Conservation (phyloP, 2,797 vertebrate species). For the Mallotus villosus region DNA sequence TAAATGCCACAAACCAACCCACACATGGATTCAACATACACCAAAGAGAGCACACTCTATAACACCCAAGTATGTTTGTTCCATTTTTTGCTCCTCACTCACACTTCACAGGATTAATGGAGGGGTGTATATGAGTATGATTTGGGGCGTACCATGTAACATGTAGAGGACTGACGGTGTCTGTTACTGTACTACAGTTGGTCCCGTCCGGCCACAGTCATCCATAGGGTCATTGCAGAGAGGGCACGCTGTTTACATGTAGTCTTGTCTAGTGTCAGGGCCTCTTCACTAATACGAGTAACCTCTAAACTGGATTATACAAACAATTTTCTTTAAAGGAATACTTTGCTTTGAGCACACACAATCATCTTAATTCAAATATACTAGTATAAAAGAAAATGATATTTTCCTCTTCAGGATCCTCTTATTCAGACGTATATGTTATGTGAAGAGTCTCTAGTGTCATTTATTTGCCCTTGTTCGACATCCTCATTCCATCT, state of each 20-base stretch:
- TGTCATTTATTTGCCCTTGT: constrained; percentile 61
- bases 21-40: constrained; percentile 50
- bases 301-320: constrained; percentile 34
- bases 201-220: constrained; percentile 38
- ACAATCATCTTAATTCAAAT: constrained; percentile 40
- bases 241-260: constrained; percentile 57
- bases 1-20: constrained; percentile 38
- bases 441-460: constrained; percentile 25
- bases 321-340: constrained; percentile 3
- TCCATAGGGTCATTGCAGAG: constrained; percentile 42
- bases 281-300: constrained; percentile 49
- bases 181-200: constrained; percentile 4
- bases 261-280: constrained; percentile 50
- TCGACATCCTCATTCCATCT: constrained; percentile 57
- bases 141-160: constrained; percentile 32
- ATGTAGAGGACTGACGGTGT: background rate
- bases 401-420: constrained; percentile 38
- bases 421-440: constrained; percentile 29
- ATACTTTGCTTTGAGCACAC: constrained; percentile 31
- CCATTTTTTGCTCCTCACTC: constrained; percentile 21
- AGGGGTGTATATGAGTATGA: constrained; percentile 45
- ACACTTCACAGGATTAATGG: constrained; percentile 40
- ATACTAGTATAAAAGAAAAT: constrained; percentile 35
- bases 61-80: constrained; percentile 25
- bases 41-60: constrained; percentile 67